Evolutionary conservation across 2,797 vertebrate genomes (phyloP), one percentile per base, ranked within the genome.

Genomic region (Vespertilio murinus): DNA sequence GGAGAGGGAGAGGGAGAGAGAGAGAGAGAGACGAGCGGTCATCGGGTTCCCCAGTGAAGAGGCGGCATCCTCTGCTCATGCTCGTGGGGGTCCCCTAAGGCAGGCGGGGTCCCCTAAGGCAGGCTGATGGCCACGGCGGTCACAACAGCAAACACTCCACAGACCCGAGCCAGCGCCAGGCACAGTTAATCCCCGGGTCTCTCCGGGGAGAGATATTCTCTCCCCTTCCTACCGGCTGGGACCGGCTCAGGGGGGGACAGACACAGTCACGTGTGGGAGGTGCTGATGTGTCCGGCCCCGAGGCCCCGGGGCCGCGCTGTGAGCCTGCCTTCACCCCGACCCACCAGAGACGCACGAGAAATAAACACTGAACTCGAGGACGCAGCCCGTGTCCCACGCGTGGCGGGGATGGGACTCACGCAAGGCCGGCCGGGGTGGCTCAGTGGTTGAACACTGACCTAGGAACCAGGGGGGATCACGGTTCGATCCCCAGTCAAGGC

Each of bases 121-220:
- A n/a, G n/a, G 81, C 79, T 75, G 49, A 70, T 38, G 23, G n/a
- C 47, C 78, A 56, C 25, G 56, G n/a, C 4, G 2, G 65, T 84
- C 42, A 77, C 20, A 23, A 10, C 9, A 85, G 80, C 30, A 77
- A 81, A 71, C 20, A 38, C 42, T 90, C 54, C 6, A 90, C 17
- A 77, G 33, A 52, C 47, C 6, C 33, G 25, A 61, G 40, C 40
- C 20, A 3, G 40, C 33, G 77, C 82, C 90, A 85, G 40, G 90
- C 78, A 94, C 81, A 93, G 92, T 93, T 96, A 95, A 96, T 95
- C 94, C 90, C 88, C 83, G 70, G 4, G 30, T 56, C 79, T 88
- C 74, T 52, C 85, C 84, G 35, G 88, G 95, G 86, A 87, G n/a
- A 87, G 67, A 54, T 25, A 73, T 77, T 59, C 83, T 56, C 87